Evolutionary conservation across 2,113 vertebrate species (phyloP), one percentile per base, ranked within the genome.

Genomic region (Raja brachyura): DNA sequence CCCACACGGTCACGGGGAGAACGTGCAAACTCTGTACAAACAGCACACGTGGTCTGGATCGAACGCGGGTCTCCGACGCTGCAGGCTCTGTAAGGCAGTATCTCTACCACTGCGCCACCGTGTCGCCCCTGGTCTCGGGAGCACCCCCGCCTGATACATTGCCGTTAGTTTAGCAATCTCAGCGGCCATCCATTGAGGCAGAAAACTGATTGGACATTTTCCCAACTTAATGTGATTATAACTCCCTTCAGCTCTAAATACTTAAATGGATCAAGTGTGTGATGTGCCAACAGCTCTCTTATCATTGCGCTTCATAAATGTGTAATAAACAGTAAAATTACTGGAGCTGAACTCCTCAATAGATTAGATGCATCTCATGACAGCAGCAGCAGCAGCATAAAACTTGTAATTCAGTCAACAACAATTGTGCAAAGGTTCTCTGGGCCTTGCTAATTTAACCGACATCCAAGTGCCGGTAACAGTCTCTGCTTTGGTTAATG

Each of bases 291-390:
- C 14, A n/a, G 59, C 25, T 31, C 20, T 10, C 2, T 7, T 16
- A 88, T n/a, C 11, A 88, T 16, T n/a, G 28, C 0, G 4, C 59
- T 88, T n/a, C 59, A 88, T 88, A 66, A 88, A 63, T 88, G 59
- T 88, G 28, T 31, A 88, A 88, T 88, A 88, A 86, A 86, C 83
- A 86, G 25, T 86, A 86, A 88, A 88, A 88, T 28, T n/a, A 33
- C 83, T 88, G 59, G n/a, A 66, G 25, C 59, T 31, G 83, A 86
- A 86, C 28, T 28, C 54, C 31, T n/a, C 83, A 63, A 66, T 88
- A 18, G 83, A 66, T 31, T 31, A 6, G 28, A 61, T 66, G 59
- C 5, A n/a, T 66, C 59, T 3, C 61, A n/a, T 88, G 83, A 66
- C 61, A 31, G 13, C 14, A 63, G 39, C 39, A 48, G 39, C 39